phyloP scores from a whole-genome alignment of 2,113 vertebrate genomes.

The Paralichthys olivaceus region DNA sequence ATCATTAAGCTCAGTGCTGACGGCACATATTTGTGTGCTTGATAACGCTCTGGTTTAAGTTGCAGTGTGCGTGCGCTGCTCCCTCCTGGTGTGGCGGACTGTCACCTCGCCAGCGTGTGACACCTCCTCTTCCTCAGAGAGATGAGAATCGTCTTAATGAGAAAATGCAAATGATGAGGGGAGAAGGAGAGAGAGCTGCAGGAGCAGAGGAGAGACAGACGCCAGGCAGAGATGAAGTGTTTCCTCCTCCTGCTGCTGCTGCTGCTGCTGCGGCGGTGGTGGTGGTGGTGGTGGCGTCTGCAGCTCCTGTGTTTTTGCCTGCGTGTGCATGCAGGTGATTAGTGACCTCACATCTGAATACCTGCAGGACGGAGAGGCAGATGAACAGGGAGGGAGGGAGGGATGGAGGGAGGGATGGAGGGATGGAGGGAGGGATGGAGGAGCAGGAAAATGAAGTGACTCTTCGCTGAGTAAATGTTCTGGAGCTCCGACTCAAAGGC shows the following conservation, averaged over 20 bases:
- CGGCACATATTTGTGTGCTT: slow-evolving; percentile 51
- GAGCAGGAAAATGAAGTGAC: slow-evolving; percentile 4
- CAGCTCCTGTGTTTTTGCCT: slow-evolving; percentile 47
- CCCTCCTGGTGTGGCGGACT: not conserved
- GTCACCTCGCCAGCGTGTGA: slow-evolving; percentile 16
- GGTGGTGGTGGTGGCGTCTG: slow-evolving; percentile 13
- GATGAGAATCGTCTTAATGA: slow-evolving; percentile 51
- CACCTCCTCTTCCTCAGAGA: slow-evolving; percentile 23
- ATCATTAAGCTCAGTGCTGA: slow-evolving; percentile 70
- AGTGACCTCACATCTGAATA: slow-evolving; percentile 60
- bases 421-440: not conserved
- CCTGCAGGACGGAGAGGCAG: slow-evolving; percentile 36
- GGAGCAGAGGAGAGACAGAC: slow-evolving; percentile 34
- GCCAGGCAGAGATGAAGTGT: slow-evolving; percentile 34
- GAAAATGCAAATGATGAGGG: slow-evolving; percentile 54
- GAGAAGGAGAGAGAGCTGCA: slow-evolving; percentile 18
- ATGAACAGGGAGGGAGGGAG: not conserved
- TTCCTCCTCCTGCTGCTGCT: slow-evolving; percentile 30
- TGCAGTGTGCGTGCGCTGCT: slow-evolving; percentile 6
- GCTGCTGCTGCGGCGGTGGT: too few relatives aligned
- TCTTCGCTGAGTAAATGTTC: slow-evolving; percentile 2
- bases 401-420: not conserved
- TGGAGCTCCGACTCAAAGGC: not conserved
- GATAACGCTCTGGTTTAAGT: slow-evolving; percentile 1
- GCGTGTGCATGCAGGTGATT: slow-evolving; percentile 57